Conservation (phyloP, 2,797 vertebrate species). For the Ceyx erithaca region DNA sequence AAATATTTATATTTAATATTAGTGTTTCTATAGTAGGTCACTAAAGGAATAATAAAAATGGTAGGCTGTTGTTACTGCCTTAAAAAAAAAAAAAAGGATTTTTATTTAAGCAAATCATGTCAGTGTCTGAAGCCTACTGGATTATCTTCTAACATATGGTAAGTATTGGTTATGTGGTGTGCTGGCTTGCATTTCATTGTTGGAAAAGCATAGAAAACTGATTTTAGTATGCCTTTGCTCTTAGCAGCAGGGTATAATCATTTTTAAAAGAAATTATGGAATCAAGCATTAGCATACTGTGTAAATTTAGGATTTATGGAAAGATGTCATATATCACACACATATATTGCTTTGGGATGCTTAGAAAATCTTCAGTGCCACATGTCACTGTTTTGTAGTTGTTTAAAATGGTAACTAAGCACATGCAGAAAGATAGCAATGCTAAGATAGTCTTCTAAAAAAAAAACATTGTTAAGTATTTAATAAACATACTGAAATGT, state of each 20-base stretch:
- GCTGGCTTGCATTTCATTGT: slow-evolving; percentile 69
- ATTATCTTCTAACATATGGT: slow-evolving; percentile 71
- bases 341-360: slow-evolving; percentile 60
- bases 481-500: slow-evolving; percentile 45
- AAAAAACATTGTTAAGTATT: slow-evolving; percentile 25
- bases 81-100: slow-evolving; percentile 39
- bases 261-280: slow-evolving; percentile 77
- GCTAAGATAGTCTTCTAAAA: slow-evolving; percentile 3
- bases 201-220: slow-evolving; percentile 76
- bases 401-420: slow-evolving; percentile 58
- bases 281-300: slow-evolving; percentile 67
- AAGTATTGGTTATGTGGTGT: slow-evolving; percentile 67
- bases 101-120: slow-evolving; percentile 73
- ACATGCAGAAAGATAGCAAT: slow-evolving; percentile 29
- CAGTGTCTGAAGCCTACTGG: slow-evolving; percentile 69
- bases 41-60: slow-evolving; percentile 60
- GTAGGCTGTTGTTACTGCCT: slow-evolving; percentile 37
- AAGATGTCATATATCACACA: slow-evolving; percentile 57
- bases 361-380: slow-evolving; percentile 61
- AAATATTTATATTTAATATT: slow-evolving; percentile 58
- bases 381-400: slow-evolving; percentile 63
- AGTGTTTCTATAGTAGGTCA: slow-evolving; percentile 26
- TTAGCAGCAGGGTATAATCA: slow-evolving; percentile 72
- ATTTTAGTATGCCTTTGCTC: slow-evolving; percentile 72
- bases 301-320: slow-evolving; percentile 73